phyloP scores from a whole-genome alignment of 2,113 vertebrate species.

The Sceloporus tristichus region DNA sequence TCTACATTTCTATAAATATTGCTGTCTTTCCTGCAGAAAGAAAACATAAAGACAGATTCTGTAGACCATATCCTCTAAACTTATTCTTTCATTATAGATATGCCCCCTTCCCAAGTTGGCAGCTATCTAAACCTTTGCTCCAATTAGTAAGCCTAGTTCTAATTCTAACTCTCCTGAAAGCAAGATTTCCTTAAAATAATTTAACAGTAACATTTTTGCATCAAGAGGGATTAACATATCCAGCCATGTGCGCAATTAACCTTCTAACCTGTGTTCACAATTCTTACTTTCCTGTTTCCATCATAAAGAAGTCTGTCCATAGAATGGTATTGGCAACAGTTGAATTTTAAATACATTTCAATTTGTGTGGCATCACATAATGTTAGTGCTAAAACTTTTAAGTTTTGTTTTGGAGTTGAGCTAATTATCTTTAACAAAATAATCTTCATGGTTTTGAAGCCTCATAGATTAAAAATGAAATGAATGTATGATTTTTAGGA shows the following conservation, averaged over 20 bases:
- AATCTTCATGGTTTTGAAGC: not conserved
- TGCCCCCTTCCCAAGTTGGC: not conserved
- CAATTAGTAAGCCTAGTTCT: not conserved
- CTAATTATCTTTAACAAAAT: not conserved
- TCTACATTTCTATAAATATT: conserved; percentile 1
- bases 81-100: not conserved
- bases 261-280: not conserved
- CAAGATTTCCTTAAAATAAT: not conserved
- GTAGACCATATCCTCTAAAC: not conserved
- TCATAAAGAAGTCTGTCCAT: not conserved
- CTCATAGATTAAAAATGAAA: not conserved
- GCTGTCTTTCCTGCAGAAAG: not conserved
- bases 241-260: conserved; percentile 1
- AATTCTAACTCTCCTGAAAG: not conserved
- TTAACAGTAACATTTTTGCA: not conserved
- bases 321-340: not conserved
- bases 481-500: not conserved
- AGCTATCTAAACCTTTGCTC: not conserved
- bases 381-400: not conserved
- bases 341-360: not conserved
- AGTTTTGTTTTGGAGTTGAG: not conserved
- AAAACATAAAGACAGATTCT: not conserved
- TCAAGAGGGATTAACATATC: conserved; percentile 3
- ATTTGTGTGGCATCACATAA: not conserved
- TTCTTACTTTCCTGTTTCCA: not conserved